These are phyloP conservation scores for Noctua fimbriata DNA, from an alignment of 2,888 invertebrate genomes.

Conservation along the genomic window DNA sequence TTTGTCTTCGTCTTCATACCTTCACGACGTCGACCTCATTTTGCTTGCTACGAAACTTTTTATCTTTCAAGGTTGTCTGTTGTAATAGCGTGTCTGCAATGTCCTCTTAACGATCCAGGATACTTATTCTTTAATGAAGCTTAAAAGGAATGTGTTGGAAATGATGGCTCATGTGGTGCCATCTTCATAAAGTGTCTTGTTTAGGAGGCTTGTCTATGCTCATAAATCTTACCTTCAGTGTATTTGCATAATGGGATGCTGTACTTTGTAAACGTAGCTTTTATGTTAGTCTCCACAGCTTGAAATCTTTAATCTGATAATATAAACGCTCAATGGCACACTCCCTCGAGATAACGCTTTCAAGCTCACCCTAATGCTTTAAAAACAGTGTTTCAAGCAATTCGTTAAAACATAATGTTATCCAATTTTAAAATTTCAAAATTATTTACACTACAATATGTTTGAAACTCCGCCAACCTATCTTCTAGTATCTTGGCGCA, in stretches of 20 bases:
- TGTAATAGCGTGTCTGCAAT: slow-evolving; percentile 21
- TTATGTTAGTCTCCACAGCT: background rate
- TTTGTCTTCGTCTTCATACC: slow-evolving; percentile 22
- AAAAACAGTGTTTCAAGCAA: background rate
- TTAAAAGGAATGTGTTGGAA: slow-evolving; percentile 24
- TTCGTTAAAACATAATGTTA: background rate
- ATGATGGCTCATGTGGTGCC: slow-evolving; percentile 11
- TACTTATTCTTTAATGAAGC: slow-evolving; percentile 36
- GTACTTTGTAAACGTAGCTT: slow-evolving; percentile 7
- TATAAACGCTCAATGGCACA: background rate
- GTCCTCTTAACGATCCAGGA: slow-evolving; percentile 33
- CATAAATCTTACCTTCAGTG: slow-evolving; percentile 8
- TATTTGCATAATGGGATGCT: slow-evolving; percentile 3
- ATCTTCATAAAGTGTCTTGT: slow-evolving; percentile 22
- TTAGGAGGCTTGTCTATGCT: background rate
- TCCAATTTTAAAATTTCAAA: background rate
- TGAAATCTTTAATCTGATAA: background rate
- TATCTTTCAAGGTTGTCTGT: slow-evolving; percentile 53
- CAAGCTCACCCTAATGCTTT: background rate
- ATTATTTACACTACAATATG: slow-evolving; percentile 11
- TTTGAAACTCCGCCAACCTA: slow-evolving; percentile 19
- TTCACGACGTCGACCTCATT: slow-evolving; percentile 36
- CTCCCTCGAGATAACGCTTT: background rate
- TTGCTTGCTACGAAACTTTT: slow-evolving; percentile 33
- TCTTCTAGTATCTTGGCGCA: slow-evolving; percentile 21